Percentiles rank a stretch among this genome's conserved stretches.
Conservation (phyloP, 1,140 invertebrate genomes). For the Solenopsis fugax region DNA sequence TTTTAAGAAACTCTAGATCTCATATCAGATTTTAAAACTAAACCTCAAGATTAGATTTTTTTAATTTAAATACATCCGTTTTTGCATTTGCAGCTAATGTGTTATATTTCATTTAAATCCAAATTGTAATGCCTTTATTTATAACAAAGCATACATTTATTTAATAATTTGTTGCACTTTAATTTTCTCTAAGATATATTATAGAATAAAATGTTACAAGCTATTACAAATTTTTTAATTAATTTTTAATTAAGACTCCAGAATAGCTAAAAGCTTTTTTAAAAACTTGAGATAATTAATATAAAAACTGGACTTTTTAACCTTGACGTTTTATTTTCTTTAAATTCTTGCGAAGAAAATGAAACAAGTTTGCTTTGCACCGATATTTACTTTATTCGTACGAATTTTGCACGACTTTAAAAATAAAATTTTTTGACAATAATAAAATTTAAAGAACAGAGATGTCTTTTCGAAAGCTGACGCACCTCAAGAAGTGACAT, state of each 20-base stretch:
- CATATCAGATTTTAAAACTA: not conserved
- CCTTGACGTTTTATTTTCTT: not conserved
- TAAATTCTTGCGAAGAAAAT: not conserved
- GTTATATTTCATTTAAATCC: not conserved
- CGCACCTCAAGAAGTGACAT: not conserved
- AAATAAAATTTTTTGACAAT: not conserved
- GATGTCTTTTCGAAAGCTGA: not conserved
- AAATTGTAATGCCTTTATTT: not conserved
- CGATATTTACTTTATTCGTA: not conserved
- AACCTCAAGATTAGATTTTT: not conserved
- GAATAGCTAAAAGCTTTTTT: conserved; percentile 2
- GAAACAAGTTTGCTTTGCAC: not conserved
- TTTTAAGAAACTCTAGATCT: conserved; percentile 14
- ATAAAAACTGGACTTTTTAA: conserved; percentile 28
- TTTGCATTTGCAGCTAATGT: not conserved
- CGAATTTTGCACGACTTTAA: not conserved
- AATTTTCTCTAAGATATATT: too few species aligned
- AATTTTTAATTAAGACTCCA: not conserved
- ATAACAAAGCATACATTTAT: not conserved
- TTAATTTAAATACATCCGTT: not conserved
- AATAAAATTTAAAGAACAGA: not conserved
- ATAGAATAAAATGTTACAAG: not conserved
- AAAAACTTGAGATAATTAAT: conserved; percentile 23
- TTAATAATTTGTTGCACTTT: conserved; percentile 10
- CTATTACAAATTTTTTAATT: not conserved